phyloP scores from a whole-genome alignment of 2,888 invertebrate genomes.

The Lepidocyrtoides sp. region DNA sequence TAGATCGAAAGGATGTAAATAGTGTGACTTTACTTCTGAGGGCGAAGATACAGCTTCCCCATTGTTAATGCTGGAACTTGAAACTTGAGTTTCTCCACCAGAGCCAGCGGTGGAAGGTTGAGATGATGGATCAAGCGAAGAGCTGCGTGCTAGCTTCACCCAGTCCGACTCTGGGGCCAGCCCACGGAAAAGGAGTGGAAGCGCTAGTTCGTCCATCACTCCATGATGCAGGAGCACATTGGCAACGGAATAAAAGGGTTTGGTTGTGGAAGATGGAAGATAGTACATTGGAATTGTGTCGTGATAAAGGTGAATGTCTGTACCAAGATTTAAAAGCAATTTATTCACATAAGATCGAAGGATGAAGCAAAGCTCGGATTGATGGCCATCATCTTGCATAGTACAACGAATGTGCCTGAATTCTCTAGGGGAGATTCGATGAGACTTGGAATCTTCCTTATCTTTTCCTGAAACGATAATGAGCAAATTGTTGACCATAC shows the following conservation, averaged over 20 bases:
- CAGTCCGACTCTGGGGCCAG: constrained; percentile 84
- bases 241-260: constrained; percentile 85
- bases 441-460: constrained; percentile 83
- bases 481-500: too few relatives aligned
- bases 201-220: constrained; percentile 85
- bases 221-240: constrained; percentile 85
- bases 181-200: constrained; percentile 85
- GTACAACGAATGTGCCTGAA: constrained; percentile 86
- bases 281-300: constrained; percentile 86
- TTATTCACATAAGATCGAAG: constrained; percentile 84
- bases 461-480: constrained; percentile 51
- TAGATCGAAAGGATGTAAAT: constrained; percentile 85
- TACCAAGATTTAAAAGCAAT: constrained; percentile 83
- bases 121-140: constrained; percentile 66
- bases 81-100: constrained; percentile 32
- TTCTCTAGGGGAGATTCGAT: constrained; percentile 85
- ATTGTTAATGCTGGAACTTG: constrained; percentile 21
- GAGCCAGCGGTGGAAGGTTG: constrained; percentile 59
- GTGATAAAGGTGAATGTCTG: constrained; percentile 84
- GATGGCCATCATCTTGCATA: constrained; percentile 84
- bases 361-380: constrained; percentile 85
- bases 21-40: constrained; percentile 72
- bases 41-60: not conserved
- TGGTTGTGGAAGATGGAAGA: constrained; percentile 85
- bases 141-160: constrained; percentile 84